Percentiles rank a stretch among this genome's conserved stretches.
phyloP scores from a whole-genome alignment of 2,113 vertebrate species.

The Syrrhaptes paradoxus region DNA sequence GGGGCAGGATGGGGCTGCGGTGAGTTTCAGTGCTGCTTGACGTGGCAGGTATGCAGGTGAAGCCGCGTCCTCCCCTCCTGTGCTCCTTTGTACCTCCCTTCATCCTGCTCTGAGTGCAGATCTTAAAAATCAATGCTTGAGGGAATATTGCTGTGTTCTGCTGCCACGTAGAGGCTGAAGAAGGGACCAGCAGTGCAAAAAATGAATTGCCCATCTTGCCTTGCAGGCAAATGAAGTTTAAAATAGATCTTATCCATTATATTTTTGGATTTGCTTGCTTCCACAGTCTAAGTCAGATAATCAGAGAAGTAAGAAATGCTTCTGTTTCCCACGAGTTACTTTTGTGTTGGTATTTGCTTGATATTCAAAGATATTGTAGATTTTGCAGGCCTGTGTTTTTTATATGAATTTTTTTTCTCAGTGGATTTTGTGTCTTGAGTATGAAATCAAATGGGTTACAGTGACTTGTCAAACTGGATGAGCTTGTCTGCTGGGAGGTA shows the following conservation, averaged over 20 bases:
- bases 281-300: background rate
- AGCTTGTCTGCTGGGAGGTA: background rate
- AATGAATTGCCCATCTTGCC: background rate
- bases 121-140: background rate
- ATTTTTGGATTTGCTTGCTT: background rate
- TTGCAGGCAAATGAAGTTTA: background rate
- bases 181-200: background rate
- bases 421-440: background rate
- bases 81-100: background rate
- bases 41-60: background rate
- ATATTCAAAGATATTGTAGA: background rate
- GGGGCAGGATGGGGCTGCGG: background rate
- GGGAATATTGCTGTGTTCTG: background rate
- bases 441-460: background rate
- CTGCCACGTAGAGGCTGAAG: slow-evolving; percentile 33
- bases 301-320: background rate
- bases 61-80: background rate
- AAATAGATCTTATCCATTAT: background rate
- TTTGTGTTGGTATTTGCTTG: background rate
- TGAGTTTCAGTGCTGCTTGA: background rate
- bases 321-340: background rate
- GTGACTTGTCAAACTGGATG: background rate
- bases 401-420: background rate
- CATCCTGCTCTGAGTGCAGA: background rate
- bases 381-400: background rate